Evolutionary conservation across 2,113 vertebrate species (phyloP), one percentile per base, ranked within the genome.

Genomic region (Urocynchramus pylzowi): DNA sequence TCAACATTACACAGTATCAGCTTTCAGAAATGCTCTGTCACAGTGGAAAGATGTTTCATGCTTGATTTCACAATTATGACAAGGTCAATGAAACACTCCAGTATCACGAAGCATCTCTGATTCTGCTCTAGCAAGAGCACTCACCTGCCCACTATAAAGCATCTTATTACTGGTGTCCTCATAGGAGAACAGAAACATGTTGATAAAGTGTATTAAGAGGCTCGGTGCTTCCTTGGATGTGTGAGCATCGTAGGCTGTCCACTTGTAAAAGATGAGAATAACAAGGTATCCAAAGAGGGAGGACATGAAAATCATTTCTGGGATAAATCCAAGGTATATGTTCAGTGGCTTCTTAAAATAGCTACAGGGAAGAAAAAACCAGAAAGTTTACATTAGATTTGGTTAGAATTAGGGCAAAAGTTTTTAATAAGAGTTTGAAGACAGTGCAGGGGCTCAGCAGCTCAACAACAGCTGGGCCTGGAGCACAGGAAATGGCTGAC

Each of bases 151-250:
- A n/a, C 93, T 98, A 89, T 99, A 99, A 21, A 99, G 98, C 88
- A 98, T 98, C 37, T 98, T 97, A 84, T 84, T 97, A 45, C 87
- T 98, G 57, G 98, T 96, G 76, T 99, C 99, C 1, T 64, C 92
- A 77, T 99, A 99, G 96, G 98, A 99, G 97, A 99, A 99, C 53
- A 99, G 98, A 95, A 99, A 99, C 99, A 99, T 99, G 97, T 99
- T 99, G 95, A 99, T 99, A 74, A 99, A 99, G 93, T 99, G 98
- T 56, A 99, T 99, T 95, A 99, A 98, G 69, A 99, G 98, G 92
- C 99, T 99, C 0, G 99, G 99, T 10, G 99, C 99, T 5, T 98
- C 97, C 95, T 89, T 98, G 10, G 99, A 99, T 1, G 95, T 98
- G 42, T 30, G 57, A 6, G 97, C 99, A 35, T 99, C 94, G 0